Evolutionary conservation across 1,140 invertebrate species (phyloP), one percentile per base, ranked within the genome.

Genomic region (Macrocentrus cingulum): DNA sequence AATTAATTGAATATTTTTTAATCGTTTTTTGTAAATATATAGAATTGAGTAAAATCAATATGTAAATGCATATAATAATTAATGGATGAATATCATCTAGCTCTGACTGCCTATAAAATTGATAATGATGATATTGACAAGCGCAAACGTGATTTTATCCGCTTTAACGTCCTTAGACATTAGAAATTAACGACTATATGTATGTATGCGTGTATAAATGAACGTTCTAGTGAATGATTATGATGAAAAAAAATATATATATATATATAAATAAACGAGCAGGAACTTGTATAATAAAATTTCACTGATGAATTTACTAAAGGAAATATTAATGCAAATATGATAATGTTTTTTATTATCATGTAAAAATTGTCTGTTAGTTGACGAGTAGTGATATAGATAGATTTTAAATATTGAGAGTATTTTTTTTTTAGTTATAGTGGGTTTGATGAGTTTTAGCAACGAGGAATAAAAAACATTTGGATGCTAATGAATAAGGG

Each of bases 121-220:
- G 29, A 50, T 39, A 29, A 29, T 29, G 25, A 29, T 29, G 25
- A 29, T 29, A 9, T 5, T 29, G 25, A 29, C 25, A 29, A 29
- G 25, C 25, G 25, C 25, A 57, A 66, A 70, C 72, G 68, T 76
- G 69, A 74, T 71, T 72, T 72, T 72, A 76, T 69, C 65, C 66
- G 69, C 67, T 70, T 71, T 71, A 71, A 68, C 67, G 68, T 71
- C 66, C 68, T 63, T 71, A 73, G 68, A 66, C 54, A 59, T 65
- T 69, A 70, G 64, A 52, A 65, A 54, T 55, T 67, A 68, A 70
- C 61, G 20, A 68, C 69, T 71, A 4, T n/a, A 54, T 22, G 39
- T 42, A 20, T 39, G 9, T 39, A 2, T 44, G n/a, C 3, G 2
- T 22, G 6, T 34, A 50, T 41, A 37, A 41, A 66, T 64, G 61